Percentiles rank a stretch among this genome's conserved stretches.
phyloP scores from a whole-genome alignment of 2,797 vertebrate genomes.

The Cacajao melanocephalus region DNA sequence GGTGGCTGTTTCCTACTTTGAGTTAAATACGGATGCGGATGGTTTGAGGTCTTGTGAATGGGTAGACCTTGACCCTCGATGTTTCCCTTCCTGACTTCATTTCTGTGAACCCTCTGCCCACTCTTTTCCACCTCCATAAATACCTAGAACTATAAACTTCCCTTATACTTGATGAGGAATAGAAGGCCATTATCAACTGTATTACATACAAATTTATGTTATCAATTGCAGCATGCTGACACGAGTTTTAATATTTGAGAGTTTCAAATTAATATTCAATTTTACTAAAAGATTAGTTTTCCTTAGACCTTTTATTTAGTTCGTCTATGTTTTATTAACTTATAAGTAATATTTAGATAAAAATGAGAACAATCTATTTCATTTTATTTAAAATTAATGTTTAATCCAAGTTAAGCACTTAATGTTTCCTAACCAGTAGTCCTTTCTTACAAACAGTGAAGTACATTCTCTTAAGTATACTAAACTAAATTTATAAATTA shows the following conservation, averaged over 20 bases:
- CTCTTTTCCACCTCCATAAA: not conserved
- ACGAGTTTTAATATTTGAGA: not conserved
- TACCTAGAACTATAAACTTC: not conserved
- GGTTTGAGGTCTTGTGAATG: not conserved
- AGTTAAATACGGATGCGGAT: not conserved
- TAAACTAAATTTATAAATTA: not conserved
- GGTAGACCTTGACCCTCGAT: not conserved
- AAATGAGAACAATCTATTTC: not conserved
- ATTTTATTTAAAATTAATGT: not conserved
- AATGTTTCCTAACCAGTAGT: not conserved
- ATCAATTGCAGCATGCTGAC: not conserved
- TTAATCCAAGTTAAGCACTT: not conserved
- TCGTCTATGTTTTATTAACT: not conserved
- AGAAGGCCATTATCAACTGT: not conserved
- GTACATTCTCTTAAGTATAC: not conserved
- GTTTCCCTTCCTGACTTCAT: not conserved
- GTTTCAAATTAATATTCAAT: not conserved
- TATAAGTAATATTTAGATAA: not conserved
- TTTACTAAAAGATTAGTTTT: not conserved
- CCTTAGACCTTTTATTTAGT: not conserved
- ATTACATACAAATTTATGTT: not conserved
- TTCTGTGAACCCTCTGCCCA: not conserved
- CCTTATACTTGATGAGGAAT: not conserved
- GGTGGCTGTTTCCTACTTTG: not conserved
- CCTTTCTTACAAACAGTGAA: not conserved